Base-by-base conservation (phyloP, 2,113 vertebrate genomes). In the Danio rerio region DNA sequence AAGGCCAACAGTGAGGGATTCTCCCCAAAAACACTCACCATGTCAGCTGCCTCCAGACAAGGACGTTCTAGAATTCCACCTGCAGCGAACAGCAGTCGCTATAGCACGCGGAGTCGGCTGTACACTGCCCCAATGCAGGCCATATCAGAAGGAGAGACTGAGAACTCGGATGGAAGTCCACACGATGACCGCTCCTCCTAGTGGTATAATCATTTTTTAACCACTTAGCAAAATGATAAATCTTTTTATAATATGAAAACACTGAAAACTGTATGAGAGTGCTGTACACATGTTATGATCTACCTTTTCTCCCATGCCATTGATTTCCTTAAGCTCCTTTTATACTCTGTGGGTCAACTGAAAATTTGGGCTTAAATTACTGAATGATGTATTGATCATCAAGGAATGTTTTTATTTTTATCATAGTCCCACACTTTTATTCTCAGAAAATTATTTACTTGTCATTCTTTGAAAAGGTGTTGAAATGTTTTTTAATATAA, bases 101-200 rank as follows among this genome's bases (percentile, higher is more conserved):
- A 99, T 91, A 98, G 98, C 12, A 96, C 96, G 81, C 96, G 98
- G 65, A 98, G 97, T 89, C 90, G 98, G 88, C 94, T 99, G 61
- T 99, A 99, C 90, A 99, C 95, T 43, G 95, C 97, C 0, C 98
- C 98, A 6, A 99, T 99, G 98, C 98, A 99, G 94, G 98, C 96
- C 86, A 99, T 99, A 92, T 99, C 98, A 0, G 98, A 99, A 90
- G 98, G 98, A 0, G 98, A 99, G 90, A 98, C 97, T 0, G 98
- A 99, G 85, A 99, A 99, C 89, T 99, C 98, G 0, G 98, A 99
- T 0, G 98, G 97, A 72, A 99, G 98, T 88, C 97, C 97, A 16
- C 98, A 99, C 0, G 97, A 99, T 0, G 98, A 99, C 82, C 94
- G 97, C n/a, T 98, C 97, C 76, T 99, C 97, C 69, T 98, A 96